phyloP scores from a whole-genome alignment of 2,797 vertebrate species.

The Coregonus suidteri region DNA sequence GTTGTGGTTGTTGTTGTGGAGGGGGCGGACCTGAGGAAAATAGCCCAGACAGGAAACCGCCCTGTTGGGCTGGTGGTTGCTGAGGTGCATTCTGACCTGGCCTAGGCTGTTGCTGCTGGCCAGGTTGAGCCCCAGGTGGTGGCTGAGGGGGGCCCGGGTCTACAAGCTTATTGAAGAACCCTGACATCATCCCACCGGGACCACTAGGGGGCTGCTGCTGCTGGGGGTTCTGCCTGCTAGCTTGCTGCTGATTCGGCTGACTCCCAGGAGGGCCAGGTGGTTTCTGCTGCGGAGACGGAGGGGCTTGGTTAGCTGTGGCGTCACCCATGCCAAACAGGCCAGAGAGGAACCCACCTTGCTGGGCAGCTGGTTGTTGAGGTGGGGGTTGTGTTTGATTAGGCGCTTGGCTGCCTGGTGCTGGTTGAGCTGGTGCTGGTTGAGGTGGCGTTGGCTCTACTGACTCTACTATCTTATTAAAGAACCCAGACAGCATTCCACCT shows the following conservation, averaged over 20 bases:
- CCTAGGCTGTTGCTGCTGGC: constrained; percentile 54
- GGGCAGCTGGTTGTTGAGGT: constrained; percentile 53
- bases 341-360: constrained; percentile 74
- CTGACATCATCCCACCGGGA: constrained; percentile 70
- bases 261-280: constrained; percentile 24
- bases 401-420: constrained; percentile 32
- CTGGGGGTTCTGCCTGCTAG: constrained; percentile 17
- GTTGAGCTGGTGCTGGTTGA: constrained; percentile 52
- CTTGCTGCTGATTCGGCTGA: constrained; percentile 14
- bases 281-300: constrained; percentile 44
- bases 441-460: constrained; percentile 58
- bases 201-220: constrained; percentile 46
- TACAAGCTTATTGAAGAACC: constrained; percentile 75
- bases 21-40: constrained; percentile 63
- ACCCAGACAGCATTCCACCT: constrained; percentile 68
- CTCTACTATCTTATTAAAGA: constrained; percentile 69
- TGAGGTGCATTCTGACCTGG: constrained; percentile 48
- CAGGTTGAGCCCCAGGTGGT: constrained; percentile 44
- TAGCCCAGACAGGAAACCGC: constrained; percentile 73
- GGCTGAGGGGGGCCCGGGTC: constrained; percentile 58
- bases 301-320: constrained; percentile 45
- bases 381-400: constrained; percentile 44
- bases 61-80: constrained; percentile 67
- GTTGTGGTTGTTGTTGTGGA: constrained; percentile 14
- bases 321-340: constrained; percentile 72